Conservation (phyloP, 2,113 vertebrate genomes). For the Catharus bicknelli region DNA sequence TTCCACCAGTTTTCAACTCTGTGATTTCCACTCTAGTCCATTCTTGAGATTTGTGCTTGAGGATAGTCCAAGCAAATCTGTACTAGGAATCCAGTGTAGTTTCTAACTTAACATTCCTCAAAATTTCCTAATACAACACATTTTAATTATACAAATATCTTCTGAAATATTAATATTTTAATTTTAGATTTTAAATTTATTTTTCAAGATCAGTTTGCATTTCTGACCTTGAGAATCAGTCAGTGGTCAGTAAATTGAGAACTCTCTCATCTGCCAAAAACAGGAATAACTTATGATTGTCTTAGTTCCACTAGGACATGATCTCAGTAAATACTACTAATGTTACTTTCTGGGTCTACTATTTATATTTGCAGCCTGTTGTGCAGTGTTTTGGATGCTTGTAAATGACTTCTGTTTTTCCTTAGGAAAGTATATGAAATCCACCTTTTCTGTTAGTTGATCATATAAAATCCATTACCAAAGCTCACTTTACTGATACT, state of each 20-base stretch:
- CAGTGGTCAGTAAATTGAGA: background rate
- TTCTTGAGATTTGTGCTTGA: background rate
- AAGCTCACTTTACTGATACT: background rate
- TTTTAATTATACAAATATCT: background rate
- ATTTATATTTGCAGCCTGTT: background rate
- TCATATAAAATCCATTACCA: background rate
- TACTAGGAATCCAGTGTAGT: background rate
- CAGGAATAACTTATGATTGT: background rate
- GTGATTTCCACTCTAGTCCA: background rate
- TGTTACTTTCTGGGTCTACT: background rate
- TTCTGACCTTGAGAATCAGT: background rate
- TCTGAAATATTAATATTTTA: background rate
- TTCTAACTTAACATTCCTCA: background rate
- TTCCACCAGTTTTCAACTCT: background rate
- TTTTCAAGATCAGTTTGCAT: background rate
- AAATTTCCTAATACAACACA: background rate
- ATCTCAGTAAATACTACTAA: background rate
- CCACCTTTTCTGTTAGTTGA: background rate
- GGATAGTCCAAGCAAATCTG: background rate
- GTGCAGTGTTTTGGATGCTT: background rate
- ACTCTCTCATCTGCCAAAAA: background rate
- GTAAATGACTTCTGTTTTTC: background rate
- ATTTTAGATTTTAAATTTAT: rapidly evolving
- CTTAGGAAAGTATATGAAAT: background rate
- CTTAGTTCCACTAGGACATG: background rate